Evolutionary conservation across 2,113 vertebrate species (phyloP), one percentile per base, ranked within the genome.

Genomic region (Pleuronectes platessa): DNA sequence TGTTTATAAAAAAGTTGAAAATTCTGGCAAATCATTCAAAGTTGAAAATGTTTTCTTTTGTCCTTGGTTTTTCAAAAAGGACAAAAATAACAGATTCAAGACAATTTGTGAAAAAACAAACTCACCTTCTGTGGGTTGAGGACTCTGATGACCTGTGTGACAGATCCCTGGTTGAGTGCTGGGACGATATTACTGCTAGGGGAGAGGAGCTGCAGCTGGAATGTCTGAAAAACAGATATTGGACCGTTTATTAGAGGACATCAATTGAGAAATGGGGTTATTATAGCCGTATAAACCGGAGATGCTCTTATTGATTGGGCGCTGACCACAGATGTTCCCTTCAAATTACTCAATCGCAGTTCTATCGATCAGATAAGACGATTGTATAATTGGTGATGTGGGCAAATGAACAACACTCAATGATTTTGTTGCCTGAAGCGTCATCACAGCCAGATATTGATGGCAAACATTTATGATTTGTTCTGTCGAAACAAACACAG

Each of bases 151-250:
- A 99, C 96, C 93, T 99, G 98, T 73, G 98, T 99, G 92, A 99
- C 96, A 66, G 94, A 97, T 90, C 98, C 98, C 60, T 98, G 96
- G 91, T 98, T 99, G 91, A 98, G 96, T 69, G 97, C 96, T 90
- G 98, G 97, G 91, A 99, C 96, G 84, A 96, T 84, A 84, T 98
- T 99, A 95, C 97, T 98, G 94, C 97, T 99, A 53, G 98, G 98
- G 89, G 98, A 99, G 72, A 99, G 95, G 47, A 99, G 98, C 96
- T 99, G 98, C 95, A 99, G 97, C 96, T 99, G 98, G 95, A 99
- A 99, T 84, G 97, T 99, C 98, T 99, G 79, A 64, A 23, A 85
- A 68, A 83, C n/a, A 71, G 23, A 84, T 2, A 42, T 7, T 11
- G 2, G 15, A 73, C 6, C 42, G 26, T 1, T 9, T 12, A 61